A percentile compares a stretch with the other conserved stretches of the same genome.
These are phyloP conservation scores for Bombyx mandarina DNA, from an alignment of 1,140 invertebrate species.

Conservation along the genomic window DNA sequence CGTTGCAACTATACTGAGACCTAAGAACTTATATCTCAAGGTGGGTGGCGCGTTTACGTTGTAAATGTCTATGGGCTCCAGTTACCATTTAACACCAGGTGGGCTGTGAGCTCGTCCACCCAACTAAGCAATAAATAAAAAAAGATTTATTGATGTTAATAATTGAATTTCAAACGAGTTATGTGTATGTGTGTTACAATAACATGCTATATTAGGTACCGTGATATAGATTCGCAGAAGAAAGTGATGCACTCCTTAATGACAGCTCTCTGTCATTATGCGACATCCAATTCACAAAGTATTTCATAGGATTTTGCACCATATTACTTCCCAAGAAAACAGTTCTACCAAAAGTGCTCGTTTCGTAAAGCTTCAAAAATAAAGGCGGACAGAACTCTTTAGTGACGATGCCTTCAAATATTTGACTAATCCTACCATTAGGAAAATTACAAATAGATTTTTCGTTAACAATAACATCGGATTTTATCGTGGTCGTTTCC, in stretches of 20 bases:
- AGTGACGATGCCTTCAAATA: constrained; percentile 62
- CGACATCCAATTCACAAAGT: constrained; percentile 32
- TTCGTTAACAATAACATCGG: constrained; percentile 69
- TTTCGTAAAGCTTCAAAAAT: constrained; percentile 73
- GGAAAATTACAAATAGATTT: constrained; percentile 57
- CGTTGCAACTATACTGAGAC: too few species aligned
- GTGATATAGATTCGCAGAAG: constrained; percentile 34
- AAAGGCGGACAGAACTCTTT: constrained; percentile 69
- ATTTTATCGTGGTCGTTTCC: constrained; percentile 67
- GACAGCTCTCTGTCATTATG: constrained; percentile 37
- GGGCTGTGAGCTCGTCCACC: too few species aligned
- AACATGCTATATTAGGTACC: constrained; percentile 15
- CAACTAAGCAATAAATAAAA: too few species aligned
- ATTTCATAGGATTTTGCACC: constrained; percentile 29
- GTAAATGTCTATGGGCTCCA: too few species aligned
- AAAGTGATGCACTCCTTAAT: constrained; percentile 29
- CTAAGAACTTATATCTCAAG: too few species aligned
- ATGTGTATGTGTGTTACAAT: too few species aligned
- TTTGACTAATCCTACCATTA: constrained; percentile 54
- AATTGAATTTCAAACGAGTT: too few species aligned
- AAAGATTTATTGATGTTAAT: too few species aligned
- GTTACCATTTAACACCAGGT: too few species aligned
- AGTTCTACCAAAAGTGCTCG: constrained; percentile 72
- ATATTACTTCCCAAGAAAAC: constrained; percentile 70
- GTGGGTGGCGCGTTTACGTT: too few species aligned